Evolutionary conservation across 1,140 invertebrate genomes (phyloP).

Genomic region (Zeugodacus cucurbitae): DNA sequence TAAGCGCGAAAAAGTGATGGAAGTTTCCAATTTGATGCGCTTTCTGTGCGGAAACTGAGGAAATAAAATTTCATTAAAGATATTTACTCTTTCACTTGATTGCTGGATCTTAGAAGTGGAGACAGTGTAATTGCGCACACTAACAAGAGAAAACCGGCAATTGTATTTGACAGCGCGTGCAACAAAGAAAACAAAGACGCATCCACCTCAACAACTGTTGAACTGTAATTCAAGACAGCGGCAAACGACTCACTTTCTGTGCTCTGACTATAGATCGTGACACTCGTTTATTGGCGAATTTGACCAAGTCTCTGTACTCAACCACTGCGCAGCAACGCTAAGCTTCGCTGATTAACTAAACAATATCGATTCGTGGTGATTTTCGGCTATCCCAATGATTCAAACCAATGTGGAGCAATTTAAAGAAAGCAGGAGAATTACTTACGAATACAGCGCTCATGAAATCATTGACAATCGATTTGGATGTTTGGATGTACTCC

Average conservation of each 20-base stretch:
- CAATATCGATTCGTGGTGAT: not conserved
- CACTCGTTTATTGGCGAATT: constrained; percentile 43
- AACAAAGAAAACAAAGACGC: not conserved
- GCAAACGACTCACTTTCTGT: not conserved
- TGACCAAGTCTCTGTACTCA: not conserved
- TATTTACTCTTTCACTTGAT: not conserved
- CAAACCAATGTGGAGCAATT: not conserved
- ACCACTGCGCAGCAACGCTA: not conserved
- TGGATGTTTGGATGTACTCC: not conserved
- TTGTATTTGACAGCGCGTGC: not conserved
- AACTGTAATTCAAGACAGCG: not conserved
- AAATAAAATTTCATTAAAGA: constrained; percentile 43
- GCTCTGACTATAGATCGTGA: constrained; percentile 33
- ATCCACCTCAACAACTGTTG: not conserved
- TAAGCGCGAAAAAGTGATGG: constrained; percentile 42
- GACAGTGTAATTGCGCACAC: not conserved
- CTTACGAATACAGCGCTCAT: not conserved
- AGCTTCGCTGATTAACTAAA: not conserved
- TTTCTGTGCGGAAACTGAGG: constrained; percentile 4
- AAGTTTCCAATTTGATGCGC: constrained; percentile 2
- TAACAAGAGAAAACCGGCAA: not conserved
- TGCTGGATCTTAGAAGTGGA: not conserved
- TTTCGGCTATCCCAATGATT: constrained; percentile 5
- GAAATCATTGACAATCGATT: not conserved
- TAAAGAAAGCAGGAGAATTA: constrained; percentile 28